Conservation (phyloP, 2,113 vertebrate species). For the Leptobrachium ailaonicum region DNA sequence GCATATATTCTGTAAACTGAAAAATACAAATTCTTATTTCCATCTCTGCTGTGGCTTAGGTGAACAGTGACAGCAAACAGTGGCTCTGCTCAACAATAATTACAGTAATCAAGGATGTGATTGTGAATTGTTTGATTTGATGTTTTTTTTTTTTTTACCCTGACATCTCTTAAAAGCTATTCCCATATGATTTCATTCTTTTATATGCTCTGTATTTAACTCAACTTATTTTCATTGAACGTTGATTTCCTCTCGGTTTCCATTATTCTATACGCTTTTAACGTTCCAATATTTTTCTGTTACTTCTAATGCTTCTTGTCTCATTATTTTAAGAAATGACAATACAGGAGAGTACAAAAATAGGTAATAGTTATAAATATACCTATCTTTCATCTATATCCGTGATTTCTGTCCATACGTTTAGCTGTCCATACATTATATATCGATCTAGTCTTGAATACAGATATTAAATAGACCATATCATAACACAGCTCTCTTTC, state of each 20-base stretch:
- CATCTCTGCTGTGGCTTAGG: neutral
- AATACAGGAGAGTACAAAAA: no score
- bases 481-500: slow-evolving; percentile 15
- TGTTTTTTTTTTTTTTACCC: neutral
- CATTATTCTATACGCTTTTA: neutral
- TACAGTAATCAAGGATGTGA: neutral
- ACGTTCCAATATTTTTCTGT: neutral
- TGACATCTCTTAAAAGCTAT: neutral
- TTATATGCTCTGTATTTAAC: neutral
- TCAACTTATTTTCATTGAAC: neutral
- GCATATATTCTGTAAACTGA: no score
- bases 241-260: neutral
- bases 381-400: neutral
- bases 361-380: no score
- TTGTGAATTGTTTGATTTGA: neutral
- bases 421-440: neutral
- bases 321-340: no score
- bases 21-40: no score
- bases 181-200: no score
- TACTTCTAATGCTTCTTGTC: no score
- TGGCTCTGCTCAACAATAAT: neutral
- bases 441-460: neutral
- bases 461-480: neutral
- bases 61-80: neutral
- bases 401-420: neutral